A percentile compares a stretch with the other conserved stretches of the same genome.
These are phyloP conservation scores for Lamproptera curius DNA, from an alignment of 2,888 invertebrate species.

Conservation along the genomic window DNA sequence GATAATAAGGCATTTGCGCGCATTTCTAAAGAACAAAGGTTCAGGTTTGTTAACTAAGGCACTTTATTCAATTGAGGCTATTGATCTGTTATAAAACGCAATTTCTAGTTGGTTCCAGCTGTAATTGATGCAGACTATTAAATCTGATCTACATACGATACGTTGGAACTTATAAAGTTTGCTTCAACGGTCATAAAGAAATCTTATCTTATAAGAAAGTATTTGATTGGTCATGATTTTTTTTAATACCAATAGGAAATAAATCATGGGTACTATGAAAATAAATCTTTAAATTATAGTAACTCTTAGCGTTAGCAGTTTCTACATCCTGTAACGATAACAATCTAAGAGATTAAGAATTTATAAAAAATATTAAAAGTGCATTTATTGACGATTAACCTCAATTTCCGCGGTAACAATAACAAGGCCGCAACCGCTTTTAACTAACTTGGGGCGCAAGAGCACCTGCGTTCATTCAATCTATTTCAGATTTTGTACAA, in stretches of 20 bases:
- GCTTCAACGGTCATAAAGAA: too few relatives aligned
- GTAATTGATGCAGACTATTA: background rate
- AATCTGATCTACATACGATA: background rate
- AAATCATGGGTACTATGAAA: too few relatives aligned
- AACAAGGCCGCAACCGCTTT: constrained; percentile 21
- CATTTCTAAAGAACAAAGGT: constrained; percentile 14
- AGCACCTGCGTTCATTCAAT: constrained; percentile 1
- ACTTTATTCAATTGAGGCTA: constrained; percentile 13
- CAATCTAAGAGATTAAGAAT: constrained; percentile 14
- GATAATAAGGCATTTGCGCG: constrained; percentile 12
- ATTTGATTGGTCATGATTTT: too few relatives aligned
- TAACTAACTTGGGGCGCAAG: constrained; percentile 1
- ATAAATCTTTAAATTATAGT: too few relatives aligned
- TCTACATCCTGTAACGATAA: constrained; percentile 1
- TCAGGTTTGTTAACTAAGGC: constrained; percentile 10
- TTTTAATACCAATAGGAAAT: too few relatives aligned
- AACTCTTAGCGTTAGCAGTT: background rate
- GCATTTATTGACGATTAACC: constrained; percentile 26
- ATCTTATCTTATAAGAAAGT: too few relatives aligned
- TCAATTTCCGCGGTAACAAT: constrained; percentile 33
- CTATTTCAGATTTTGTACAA: background rate
- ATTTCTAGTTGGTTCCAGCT: background rate
- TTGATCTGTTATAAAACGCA: constrained; percentile 7
- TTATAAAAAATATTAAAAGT: constrained; percentile 22
- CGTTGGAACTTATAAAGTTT: background rate